Base-by-base conservation (phyloP, 92 coral and sea anemone species). In the Parazoanthus atlanticus region DNA sequence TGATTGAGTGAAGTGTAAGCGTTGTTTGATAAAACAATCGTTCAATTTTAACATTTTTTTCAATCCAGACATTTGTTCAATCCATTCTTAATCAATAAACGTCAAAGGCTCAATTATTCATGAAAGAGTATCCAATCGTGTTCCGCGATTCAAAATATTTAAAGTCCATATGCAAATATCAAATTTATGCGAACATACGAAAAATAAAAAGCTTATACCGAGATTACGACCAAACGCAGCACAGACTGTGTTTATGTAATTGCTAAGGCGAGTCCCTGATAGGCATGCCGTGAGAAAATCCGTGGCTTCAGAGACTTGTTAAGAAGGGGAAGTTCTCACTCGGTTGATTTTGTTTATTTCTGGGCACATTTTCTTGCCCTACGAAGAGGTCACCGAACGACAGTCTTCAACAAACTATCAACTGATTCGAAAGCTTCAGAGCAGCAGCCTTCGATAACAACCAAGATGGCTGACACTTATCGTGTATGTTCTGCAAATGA, bases 401-500 rank as follows among this genome's bases (percentile, higher is more conserved):
- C 26, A 61, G 21, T 47, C 12, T 49, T 47, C 83, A 25, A 21
- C 26, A 47, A 61, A 61, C 69, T 80, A 19, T 12, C 52, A 8
- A 76, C 84, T 25, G 38, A 13, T 43, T 52, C 67, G 40, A 49
- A 29, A 49, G 38, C 46, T 46, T 41, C 79, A 41, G 33, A 34
- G 76, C 6, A 75, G 49, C n/a, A 61, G 52, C 31, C 47, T 74
- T 74, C 36, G 47, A 75, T 75, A 32, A 32, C 8, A 21, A 11
- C 31, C 47, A 75, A 91, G 28, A 93, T 95, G 98, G 94, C 91
- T 61, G 96, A 95, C 31, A 90, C 94, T 8, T 90, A 90, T 30
- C 90, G 93, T 43, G 96, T 95, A 34, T 93, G 94, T 31, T 89
- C 96, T 23, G 91, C 93, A 79, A 93, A 89, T 33, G 96, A 93